phyloP scores from a whole-genome alignment of 2,888 invertebrate genomes.

The Eledona agricola region DNA sequence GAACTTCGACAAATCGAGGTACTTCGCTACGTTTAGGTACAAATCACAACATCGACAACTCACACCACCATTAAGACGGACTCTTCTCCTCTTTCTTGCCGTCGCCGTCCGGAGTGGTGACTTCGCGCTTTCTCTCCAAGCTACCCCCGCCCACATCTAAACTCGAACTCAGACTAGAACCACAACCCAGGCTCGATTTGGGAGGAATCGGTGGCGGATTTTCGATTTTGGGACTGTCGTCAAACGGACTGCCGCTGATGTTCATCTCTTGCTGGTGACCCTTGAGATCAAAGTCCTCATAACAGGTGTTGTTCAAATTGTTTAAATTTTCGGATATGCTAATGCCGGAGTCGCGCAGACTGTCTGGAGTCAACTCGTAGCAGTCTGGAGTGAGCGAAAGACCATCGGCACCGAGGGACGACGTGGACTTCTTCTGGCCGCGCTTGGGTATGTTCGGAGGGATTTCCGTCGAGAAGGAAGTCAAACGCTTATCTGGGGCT shows the following conservation, averaged over 20 bases:
- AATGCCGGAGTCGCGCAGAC: constrained; percentile 67
- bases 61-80: constrained; percentile 32
- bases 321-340: constrained; percentile 61
- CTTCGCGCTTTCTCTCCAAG: constrained; percentile 40
- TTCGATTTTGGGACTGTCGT: constrained; percentile 54
- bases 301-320: constrained; percentile 61
- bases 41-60: constrained; percentile 34
- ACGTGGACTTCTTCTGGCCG: constrained; percentile 61
- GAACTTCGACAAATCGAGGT: constrained; percentile 28
- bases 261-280: constrained; percentile 59
- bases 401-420: constrained; percentile 51
- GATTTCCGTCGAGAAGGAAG: constrained; percentile 58
- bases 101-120: constrained; percentile 54
- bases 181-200: constrained; percentile 48
- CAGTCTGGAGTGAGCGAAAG: constrained; percentile 2
- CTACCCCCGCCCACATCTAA: constrained; percentile 48
- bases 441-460: constrained; percentile 62
- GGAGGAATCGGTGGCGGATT: constrained; percentile 60
- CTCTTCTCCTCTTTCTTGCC: constrained; percentile 44
- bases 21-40: constrained; percentile 32
- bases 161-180: constrained; percentile 53
- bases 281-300: constrained; percentile 60
- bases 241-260: constrained; percentile 55
- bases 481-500: constrained; percentile 68
- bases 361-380: constrained; percentile 29